These are phyloP conservation scores for Beroe forskalii DNA, from an alignment of 37 sponge, comb jelly and placozoan species.

Conservation along the genomic window DNA sequence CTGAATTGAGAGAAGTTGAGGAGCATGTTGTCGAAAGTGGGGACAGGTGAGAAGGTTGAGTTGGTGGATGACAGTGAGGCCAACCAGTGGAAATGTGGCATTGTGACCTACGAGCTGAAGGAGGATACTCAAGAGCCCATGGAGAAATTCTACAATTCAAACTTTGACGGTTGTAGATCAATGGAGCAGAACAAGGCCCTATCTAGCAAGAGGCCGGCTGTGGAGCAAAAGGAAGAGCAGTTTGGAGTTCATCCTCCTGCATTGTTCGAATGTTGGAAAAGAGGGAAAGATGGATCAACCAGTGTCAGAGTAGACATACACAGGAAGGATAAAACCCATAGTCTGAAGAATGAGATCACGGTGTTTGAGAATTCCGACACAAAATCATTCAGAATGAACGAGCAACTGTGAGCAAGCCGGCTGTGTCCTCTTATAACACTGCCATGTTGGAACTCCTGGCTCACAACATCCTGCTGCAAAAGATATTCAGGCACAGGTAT, in stretches of 20 bases:
- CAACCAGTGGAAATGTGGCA: slow-evolving; percentile 25
- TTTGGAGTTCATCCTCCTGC: neutral
- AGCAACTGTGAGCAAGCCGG: slow-evolving; percentile 27
- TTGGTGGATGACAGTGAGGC: slow-evolving; percentile 38
- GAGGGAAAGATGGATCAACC: slow-evolving; percentile 63
- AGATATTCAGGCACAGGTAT: neutral
- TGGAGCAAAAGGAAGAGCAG: neutral
- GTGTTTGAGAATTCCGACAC: neutral
- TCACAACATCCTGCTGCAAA: neutral
- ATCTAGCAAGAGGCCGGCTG: neutral
- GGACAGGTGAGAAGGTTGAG: neutral
- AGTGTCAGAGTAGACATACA: slow-evolving; percentile 15
- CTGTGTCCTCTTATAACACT: neutral
- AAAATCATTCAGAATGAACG: slow-evolving; percentile 34
- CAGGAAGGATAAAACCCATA: slow-evolving; percentile 37
- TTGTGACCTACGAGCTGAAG: slow-evolving; percentile 60
- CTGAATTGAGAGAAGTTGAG: neutral
- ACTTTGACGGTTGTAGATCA: slow-evolving; percentile 40
- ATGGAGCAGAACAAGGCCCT: slow-evolving; percentile 23
- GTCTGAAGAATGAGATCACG: slow-evolving; percentile 36
- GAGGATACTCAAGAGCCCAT: slow-evolving; percentile 37
- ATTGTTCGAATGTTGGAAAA: neutral
- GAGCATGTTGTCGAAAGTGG: neutral
- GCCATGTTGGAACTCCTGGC: neutral
- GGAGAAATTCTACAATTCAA: neutral